Percentiles rank a stretch among this genome's conserved stretches.
Conservation (phyloP, 1,140 invertebrate species). For the Bicyclus anynana region DNA sequence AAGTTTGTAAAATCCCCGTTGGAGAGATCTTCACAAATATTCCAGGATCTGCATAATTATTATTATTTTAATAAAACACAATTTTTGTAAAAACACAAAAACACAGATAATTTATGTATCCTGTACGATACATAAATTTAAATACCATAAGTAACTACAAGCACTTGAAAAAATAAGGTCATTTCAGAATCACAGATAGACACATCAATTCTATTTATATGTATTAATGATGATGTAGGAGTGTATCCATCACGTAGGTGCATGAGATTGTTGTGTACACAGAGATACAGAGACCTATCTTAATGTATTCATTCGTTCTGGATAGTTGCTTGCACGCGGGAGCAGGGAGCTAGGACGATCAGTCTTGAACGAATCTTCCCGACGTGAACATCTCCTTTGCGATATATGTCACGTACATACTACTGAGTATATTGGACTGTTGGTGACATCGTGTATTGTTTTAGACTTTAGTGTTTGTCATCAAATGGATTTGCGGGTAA, state of each 20-base stretch:
- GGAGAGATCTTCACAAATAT: no score
- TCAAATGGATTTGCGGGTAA: constrained; percentile 62
- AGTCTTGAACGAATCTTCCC: not conserved
- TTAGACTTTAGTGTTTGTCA: constrained; percentile 42
- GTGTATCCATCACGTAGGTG: not conserved
- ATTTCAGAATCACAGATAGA: no score
- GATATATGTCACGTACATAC: not conserved
- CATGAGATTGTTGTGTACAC: not conserved
- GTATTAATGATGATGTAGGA: not conserved
- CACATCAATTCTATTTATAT: no score
- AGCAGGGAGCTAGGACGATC: not conserved
- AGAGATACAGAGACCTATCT: not conserved
- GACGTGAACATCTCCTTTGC: not conserved
- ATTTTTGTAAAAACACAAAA: no score
- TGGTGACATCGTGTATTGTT: constrained; percentile 9
- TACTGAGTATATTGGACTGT: not conserved
- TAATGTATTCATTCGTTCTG: not conserved
- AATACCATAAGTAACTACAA: no score
- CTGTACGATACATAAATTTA: no score
- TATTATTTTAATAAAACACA: no score
- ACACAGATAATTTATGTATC: no score
- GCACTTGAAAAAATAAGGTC: no score
- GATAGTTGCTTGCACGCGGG: not conserved
- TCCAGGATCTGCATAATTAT: not conserved
- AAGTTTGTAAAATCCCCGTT: no score